These are phyloP conservation scores for Nephrotoma guestfalica DNA, from an alignment of 2,888 invertebrate genomes.

Conservation along the genomic window DNA sequence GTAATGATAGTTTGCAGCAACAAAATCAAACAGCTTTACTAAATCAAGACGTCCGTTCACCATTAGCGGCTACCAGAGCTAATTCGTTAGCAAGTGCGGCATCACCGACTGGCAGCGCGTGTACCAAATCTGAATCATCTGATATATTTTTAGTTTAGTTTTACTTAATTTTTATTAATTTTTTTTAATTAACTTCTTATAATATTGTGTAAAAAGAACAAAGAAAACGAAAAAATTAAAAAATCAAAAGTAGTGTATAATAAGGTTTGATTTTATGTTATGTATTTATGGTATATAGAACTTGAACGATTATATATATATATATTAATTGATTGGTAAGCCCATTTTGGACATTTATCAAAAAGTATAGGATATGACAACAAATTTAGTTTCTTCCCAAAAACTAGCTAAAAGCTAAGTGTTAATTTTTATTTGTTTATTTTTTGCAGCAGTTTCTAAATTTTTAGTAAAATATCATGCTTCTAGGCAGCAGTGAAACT, in stretches of 20 bases:
- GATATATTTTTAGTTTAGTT: conserved; percentile 4
- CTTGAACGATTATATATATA: neutral
- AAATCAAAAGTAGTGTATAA: neutral
- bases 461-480: neutral
- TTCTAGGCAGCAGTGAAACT: neutral
- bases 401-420: neutral
- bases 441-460: neutral
- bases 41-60: conserved; percentile 49
- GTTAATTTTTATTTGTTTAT: neutral
- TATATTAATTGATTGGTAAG: neutral
- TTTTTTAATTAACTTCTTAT: neutral
- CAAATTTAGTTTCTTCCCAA: neutral
- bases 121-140: conserved; percentile 34
- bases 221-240: neutral
- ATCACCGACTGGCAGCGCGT: conserved; percentile 56
- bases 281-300: neutral
- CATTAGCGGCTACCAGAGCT: conserved; percentile 53
- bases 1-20: conserved; percentile 26
- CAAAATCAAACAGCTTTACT: conserved; percentile 24
- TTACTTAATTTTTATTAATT: neutral
- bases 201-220: neutral
- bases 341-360: neutral
- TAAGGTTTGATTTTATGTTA: neutral
- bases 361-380: neutral
- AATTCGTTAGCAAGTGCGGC: conserved; percentile 55